A percentile compares a stretch with the other conserved stretches of the same genome.
phyloP scores from a whole-genome alignment of 2,888 invertebrate species.

The Lacanobia oleracea region DNA sequence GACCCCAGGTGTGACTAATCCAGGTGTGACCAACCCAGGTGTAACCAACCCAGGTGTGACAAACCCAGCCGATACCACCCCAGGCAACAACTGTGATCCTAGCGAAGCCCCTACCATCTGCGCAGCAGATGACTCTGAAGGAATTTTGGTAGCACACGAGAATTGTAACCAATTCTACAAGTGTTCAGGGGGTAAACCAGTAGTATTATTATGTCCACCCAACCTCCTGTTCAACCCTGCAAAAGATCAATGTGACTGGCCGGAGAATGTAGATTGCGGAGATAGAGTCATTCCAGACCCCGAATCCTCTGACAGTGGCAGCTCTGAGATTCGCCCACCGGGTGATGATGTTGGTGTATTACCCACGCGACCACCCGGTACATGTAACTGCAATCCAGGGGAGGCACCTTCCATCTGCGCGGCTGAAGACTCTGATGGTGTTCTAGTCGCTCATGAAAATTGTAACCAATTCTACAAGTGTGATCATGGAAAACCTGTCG shows the following conservation, averaged over 20 bases:
- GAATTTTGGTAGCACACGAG: slow-evolving; percentile 71
- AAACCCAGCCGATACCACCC: background rate
- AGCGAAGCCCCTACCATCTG: slow-evolving; percentile 70
- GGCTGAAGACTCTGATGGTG: slow-evolving; percentile 63
- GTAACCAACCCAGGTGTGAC: background rate
- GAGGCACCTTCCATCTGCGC: slow-evolving; percentile 72
- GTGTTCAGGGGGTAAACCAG: slow-evolving; percentile 67
- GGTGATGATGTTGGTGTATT: slow-evolving; percentile 19
- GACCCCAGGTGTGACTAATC: background rate
- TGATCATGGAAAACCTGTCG: slow-evolving; percentile 65
- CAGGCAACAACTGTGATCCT: slow-evolving; percentile 51
- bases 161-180: slow-evolving; percentile 74
- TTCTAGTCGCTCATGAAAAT: slow-evolving; percentile 71
- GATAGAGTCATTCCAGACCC: slow-evolving; percentile 61
- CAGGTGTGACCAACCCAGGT: background rate
- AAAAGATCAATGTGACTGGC: slow-evolving; percentile 70
- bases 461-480: slow-evolving; percentile 76
- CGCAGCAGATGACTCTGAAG: slow-evolving; percentile 64
- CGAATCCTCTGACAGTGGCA: slow-evolving; percentile 5
- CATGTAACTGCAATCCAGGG: slow-evolving; percentile 53
- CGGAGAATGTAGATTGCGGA: slow-evolving; percentile 66
- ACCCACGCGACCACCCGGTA: slow-evolving; percentile 31
- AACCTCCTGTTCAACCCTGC: slow-evolving; percentile 66
- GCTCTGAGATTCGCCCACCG: slow-evolving; percentile 12
- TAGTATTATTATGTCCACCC: slow-evolving; percentile 56